Evolutionary conservation across 1,140 invertebrate species (phyloP), one percentile per base, ranked within the genome.

Genomic region (Anoplolepis gracilipes): DNA sequence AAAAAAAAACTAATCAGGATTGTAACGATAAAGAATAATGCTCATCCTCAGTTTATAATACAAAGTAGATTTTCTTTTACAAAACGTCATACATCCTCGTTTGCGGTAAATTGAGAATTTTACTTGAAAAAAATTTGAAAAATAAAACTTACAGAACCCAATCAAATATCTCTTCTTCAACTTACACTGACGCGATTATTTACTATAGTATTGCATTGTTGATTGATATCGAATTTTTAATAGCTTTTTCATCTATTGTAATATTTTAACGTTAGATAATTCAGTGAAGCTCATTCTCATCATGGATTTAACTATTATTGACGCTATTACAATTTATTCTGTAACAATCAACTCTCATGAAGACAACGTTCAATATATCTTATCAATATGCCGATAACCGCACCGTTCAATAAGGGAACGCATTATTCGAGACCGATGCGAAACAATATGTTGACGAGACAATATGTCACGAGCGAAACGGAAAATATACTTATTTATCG

Each of bases 191-290:
- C 55, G 22, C 13, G 36, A 59, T 61, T 36, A 46, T n/a, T 36
- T 19, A 30, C 11, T 19, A 8, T 11, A 33, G 28, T n/a, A 42
- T 72, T 11, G 49, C 42, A 72, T 82, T 59, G 28, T 59, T 59
- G 72, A 28, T 46, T 39, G 22, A 82, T 69, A 73, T 82, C 78
- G 53, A 61, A 82, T 61, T 36, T 59, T 59, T 82, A 30, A 82
- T 55, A 73, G 67, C 42, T 82, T 69, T 61, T 82, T 72, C 42
- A 59, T 61, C 78, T n/a, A 69, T 72, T 69, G 46, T 82, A 72
- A 53, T 42, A 28, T 81, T 70, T 30, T 46, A 36, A 11, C 33
- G 33, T 70, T 81, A 28, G 19, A 39, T 16, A 42, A 39, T 7
- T 25, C 62, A 46, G 36, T 53, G 49, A 39, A 22, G 33, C 13